Percentiles rank a stretch among this genome's conserved stretches.
phyloP scores from a whole-genome alignment of 92 coral and sea anemone species.

The Pocillopora grandis region DNA sequence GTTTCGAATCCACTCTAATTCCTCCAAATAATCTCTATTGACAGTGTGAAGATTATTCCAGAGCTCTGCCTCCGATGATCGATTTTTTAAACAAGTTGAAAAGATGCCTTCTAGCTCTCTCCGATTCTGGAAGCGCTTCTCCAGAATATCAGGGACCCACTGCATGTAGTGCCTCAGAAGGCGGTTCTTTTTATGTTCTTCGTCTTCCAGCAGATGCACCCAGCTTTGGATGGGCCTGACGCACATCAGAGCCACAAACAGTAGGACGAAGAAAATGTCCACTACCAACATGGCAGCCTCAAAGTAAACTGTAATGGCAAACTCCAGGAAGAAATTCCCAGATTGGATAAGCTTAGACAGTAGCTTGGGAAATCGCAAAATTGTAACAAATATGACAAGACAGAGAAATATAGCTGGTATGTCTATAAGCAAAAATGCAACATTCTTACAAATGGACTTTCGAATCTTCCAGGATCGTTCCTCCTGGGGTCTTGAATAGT shows the following conservation, averaged over 20 bases:
- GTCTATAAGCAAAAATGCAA: slow-evolving; percentile 78
- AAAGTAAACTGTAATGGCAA: slow-evolving; percentile 78
- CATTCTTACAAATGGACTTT: slow-evolving; percentile 81
- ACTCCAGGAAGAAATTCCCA: slow-evolving; percentile 90
- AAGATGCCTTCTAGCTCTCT: slow-evolving; percentile 90
- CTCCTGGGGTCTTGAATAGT: slow-evolving; percentile 48
- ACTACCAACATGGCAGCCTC: slow-evolving; percentile 70
- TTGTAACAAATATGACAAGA: slow-evolving; percentile 72
- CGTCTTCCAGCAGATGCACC: slow-evolving; percentile 95
- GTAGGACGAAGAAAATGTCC: slow-evolving; percentile 76
- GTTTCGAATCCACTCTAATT: slow-evolving; percentile 80
- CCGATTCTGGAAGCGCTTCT: slow-evolving; percentile 75
- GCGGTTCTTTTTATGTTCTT: slow-evolving; percentile 85
- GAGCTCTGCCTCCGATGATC: slow-evolving; percentile 31
- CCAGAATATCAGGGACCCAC: slow-evolving; percentile 86
- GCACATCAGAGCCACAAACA: slow-evolving; percentile 85
- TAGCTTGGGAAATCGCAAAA: slow-evolving; percentile 80
- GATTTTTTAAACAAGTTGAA: slow-evolving; percentile 77
- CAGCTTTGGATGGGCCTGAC: slow-evolving; percentile 92
- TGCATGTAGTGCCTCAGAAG: slow-evolving; percentile 74
- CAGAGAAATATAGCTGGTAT: slow-evolving; percentile 84
- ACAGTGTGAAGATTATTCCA: slow-evolving; percentile 55
- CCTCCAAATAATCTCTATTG: slow-evolving; percentile 65
- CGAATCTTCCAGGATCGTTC: slow-evolving; percentile 86
- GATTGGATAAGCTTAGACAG: slow-evolving; percentile 83